phyloP scores from a whole-genome alignment of 2,888 invertebrate species.

The Lagria hirta region DNA sequence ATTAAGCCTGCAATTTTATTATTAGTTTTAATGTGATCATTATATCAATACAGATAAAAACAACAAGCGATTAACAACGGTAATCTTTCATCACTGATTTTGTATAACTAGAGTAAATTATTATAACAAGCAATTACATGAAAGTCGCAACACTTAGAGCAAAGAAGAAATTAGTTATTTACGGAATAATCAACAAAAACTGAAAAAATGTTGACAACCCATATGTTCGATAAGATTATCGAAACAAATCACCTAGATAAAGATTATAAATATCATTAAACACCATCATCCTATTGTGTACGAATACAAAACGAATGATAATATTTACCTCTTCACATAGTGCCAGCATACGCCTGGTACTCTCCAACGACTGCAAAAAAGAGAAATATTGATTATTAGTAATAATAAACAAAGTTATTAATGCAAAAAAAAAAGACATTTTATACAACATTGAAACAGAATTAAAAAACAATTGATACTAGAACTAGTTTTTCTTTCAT shows the following conservation, averaged over 20 bases:
- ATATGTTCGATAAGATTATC: constrained; percentile 17
- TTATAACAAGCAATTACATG: constrained; percentile 27
- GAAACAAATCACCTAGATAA: constrained; percentile 23
- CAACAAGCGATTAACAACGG: too few species aligned
- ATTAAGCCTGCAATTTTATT: too few species aligned
- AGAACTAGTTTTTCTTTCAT: too few species aligned
- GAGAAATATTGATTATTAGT: constrained; percentile 23
- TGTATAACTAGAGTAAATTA: too few species aligned
- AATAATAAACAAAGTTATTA: constrained; percentile 5
- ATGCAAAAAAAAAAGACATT: too few species aligned
- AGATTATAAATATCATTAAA: constrained; percentile 4
- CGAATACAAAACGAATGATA: too few species aligned
- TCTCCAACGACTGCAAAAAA: constrained; percentile 84
- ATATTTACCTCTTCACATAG: constrained; percentile 88
- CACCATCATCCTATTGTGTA: too few species aligned
- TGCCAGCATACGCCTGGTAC: constrained; percentile 88
- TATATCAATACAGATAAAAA: too few species aligned
- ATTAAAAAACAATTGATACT: too few species aligned
- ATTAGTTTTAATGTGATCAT: too few species aligned
- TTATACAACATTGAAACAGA: too few species aligned
- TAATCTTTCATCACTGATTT: too few species aligned
- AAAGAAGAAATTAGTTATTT: constrained; percentile 34
- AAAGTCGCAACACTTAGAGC: constrained; percentile 39
- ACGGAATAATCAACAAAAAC: constrained; percentile 33
- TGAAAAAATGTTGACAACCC: constrained; percentile 31